Evolutionary conservation across 2,888 invertebrate genomes (phyloP), one percentile per base, ranked within the genome.

Genomic region (Noctua fimbriata): DNA sequence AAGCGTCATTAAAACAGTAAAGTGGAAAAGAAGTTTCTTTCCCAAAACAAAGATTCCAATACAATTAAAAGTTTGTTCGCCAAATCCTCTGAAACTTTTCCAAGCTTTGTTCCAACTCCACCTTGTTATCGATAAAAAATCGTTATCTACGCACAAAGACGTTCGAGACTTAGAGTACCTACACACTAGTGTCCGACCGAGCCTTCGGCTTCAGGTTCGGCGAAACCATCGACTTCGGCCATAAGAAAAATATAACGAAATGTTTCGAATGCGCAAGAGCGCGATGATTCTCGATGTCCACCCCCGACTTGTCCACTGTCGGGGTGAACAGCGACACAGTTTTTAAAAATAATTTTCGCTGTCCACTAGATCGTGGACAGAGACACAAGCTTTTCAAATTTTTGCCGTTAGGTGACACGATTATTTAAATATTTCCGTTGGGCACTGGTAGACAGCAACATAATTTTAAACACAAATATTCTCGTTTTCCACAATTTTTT

Each of bases 111-210:
- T 76, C 60, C 21, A 70, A 85, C 75, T 69, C 21, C 21, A 60
- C 41, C 65, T 80, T 81, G 71, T 78, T 77, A 88, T 84, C 76
- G 86, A 86, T 88, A 86, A 89, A 82, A 73, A 78, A 79, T 87
- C 60, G 71, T 73, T 84, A 79, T 79, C 52, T 79, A 78, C 73
- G 60, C 69, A 77, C 74, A 81, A 78, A 85, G 58, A 70, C 69
- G 71, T 69, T 76, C 69, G 49, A 77, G 75, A 36, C 44, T 78
- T 58, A 18, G 28, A 78, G 78, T 71, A 44, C 65, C 32, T 44
- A 60, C 32, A 21, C 65, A 36, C 21, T 74, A n/a, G 63, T 41
- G 71, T 41, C 63, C 7, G 41, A 41, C 41, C 12, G 12, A 58
- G 12, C 36, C n/a, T 21, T 63, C 71, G 21, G 32, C n/a, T 36